A percentile compares a stretch with the other conserved stretches of the same genome.
These are phyloP conservation scores for Catonia carolina DNA, from an alignment of 2,888 invertebrate species.

Conservation along the genomic window DNA sequence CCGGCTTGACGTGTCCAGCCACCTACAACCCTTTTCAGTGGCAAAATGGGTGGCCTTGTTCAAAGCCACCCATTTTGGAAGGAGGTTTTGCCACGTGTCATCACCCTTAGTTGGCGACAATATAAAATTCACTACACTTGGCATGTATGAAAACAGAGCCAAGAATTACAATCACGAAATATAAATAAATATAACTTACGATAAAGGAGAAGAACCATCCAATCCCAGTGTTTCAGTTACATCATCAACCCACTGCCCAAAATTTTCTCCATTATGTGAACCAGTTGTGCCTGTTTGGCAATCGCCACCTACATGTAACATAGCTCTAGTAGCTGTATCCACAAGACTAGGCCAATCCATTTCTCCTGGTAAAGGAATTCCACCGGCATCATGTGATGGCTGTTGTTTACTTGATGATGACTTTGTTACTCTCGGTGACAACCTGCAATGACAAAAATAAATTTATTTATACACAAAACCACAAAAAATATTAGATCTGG, in stretches of 20 bases:
- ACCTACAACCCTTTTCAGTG: no score
- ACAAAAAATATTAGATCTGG: no score
- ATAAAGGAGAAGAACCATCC: conserved; percentile 36
- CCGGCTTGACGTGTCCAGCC: no score
- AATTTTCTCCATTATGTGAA: conserved; percentile 35
- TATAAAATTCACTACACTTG: no score
- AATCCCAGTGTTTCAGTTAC: conserved; percentile 38
- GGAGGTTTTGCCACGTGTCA: no score
- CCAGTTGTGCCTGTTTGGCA: conserved; percentile 24
- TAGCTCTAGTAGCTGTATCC: conserved; percentile 69
- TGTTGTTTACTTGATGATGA: conserved; percentile 12
- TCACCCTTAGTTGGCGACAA: no score
- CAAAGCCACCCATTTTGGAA: no score
- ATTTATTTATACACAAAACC: neutral
- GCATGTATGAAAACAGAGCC: no score
- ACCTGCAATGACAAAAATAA: conserved; percentile 27
- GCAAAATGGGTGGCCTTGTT: no score
- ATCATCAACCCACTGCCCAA: conserved; percentile 43
- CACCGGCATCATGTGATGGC: conserved; percentile 19
- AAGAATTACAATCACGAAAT: no score
- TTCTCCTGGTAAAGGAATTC: conserved; percentile 51
- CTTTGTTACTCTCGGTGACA: conserved; percentile 40
- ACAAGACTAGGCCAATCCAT: conserved; percentile 76
- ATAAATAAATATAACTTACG: conserved; percentile 18
- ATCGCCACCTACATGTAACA: conserved; percentile 48